Evolutionary conservation across 2,888 invertebrate species (phyloP).

Genomic region (Horisme vitalbata): DNA sequence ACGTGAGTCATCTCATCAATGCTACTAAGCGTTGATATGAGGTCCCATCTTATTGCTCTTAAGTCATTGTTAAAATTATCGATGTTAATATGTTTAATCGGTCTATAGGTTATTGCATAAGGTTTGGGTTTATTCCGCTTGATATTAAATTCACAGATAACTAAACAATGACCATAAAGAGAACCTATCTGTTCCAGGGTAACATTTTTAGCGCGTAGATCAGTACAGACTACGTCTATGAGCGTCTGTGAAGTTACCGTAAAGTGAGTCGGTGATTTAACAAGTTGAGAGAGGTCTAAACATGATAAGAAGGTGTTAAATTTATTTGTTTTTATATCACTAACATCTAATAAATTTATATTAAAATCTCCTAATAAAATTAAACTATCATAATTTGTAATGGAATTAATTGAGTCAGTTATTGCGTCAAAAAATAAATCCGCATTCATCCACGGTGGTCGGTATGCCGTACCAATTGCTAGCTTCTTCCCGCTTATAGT

Average conservation of each 20-base stretch:
- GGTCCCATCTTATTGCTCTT: not conserved
- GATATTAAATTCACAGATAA: conserved; percentile 5
- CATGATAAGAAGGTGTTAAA: conserved; percentile 2
- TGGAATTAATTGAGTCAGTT: conserved; percentile 7
- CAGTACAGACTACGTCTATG: conserved; percentile 13
- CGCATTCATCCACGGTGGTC: not conserved
- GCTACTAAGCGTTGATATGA: not conserved
- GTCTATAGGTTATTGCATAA: not conserved
- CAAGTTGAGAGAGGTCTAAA: conserved; percentile 1
- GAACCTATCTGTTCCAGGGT: conserved; percentile 5
- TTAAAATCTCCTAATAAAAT: conserved; percentile 28
- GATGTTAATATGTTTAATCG: not conserved
- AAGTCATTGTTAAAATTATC: not conserved
- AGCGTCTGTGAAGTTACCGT: conserved; percentile 7
- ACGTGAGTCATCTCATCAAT: conserved; percentile 5
- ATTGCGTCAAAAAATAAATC: conserved; percentile 5
- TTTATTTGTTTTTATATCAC: not conserved
- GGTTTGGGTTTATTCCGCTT: conserved; percentile 3
- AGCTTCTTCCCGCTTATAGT: conserved; percentile 1
- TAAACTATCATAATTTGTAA: conserved; percentile 8
- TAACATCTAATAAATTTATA: too few species aligned
- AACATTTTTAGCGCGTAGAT: conserved; percentile 1
- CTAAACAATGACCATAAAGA: conserved; percentile 7
- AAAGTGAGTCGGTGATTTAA: conserved; percentile 7
- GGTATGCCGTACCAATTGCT: conserved; percentile 15